Percentiles rank a stretch among this genome's conserved stretches.
Evolutionary conservation across 1,140 invertebrate genomes (phyloP).

Genomic region (Rhynchophorus ferrugineus): DNA sequence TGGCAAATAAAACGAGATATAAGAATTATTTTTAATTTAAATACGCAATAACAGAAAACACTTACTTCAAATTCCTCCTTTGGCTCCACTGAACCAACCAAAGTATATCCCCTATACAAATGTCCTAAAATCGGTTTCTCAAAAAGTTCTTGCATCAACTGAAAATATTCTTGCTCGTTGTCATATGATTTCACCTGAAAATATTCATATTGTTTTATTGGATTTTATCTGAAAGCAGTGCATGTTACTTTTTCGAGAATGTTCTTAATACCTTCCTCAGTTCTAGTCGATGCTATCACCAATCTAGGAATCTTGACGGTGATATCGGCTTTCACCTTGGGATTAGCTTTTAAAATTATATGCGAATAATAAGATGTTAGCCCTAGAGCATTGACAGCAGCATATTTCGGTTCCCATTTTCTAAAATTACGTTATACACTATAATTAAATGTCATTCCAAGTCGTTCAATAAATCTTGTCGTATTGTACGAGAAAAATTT

Average conservation of each 20-base stretch:
- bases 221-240: slow-evolving; percentile 2
- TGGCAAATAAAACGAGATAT: no score
- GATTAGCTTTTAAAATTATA: slow-evolving; percentile 52
- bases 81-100: slow-evolving; percentile 38
- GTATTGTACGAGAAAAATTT: no score
- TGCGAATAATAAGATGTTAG: slow-evolving; percentile 61
- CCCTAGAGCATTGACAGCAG: slow-evolving; percentile 53
- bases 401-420: slow-evolving; percentile 52
- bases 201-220: slow-evolving; percentile 29
- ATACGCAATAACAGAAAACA: no score
- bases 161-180: slow-evolving; percentile 48
- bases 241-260: slow-evolving; percentile 49
- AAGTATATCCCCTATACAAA: slow-evolving; percentile 51
- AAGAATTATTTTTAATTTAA: no score
- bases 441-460: no score
- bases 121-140: slow-evolving; percentile 49
- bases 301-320: slow-evolving; percentile 50
- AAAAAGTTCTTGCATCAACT: slow-evolving; percentile 47
- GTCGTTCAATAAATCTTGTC: no score
- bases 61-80: slow-evolving; percentile 33
- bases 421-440: slow-evolving; percentile 1
- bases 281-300: slow-evolving; percentile 56
- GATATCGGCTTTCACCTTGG: slow-evolving; percentile 42
- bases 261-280: slow-evolving; percentile 55
- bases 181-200: slow-evolving; percentile 31